Evolutionary conservation across 1,140 invertebrate species (phyloP).

Genomic region (Cotesia typhae): DNA sequence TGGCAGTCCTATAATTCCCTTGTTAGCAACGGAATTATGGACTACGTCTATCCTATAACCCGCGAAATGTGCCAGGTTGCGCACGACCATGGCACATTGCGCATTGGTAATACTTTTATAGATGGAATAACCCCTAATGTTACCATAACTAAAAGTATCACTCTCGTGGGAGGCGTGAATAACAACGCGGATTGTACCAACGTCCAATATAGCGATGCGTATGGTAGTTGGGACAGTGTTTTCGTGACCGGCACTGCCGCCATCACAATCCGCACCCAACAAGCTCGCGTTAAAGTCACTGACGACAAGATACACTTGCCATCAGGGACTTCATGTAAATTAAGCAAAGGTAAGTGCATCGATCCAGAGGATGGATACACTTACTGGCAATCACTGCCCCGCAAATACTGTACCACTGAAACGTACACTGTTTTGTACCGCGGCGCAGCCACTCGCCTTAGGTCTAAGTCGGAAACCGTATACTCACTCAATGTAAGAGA

Average conservation of each 20-base stretch:
- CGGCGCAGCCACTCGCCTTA: slow-evolving; percentile 33
- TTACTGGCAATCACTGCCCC: slow-evolving; percentile 35
- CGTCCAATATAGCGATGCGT: no score
- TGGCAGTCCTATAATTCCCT: background rate
- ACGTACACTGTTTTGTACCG: slow-evolving; percentile 34
- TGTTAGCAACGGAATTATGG: background rate
- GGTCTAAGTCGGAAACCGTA: slow-evolving; percentile 9
- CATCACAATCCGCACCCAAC: slow-evolving; percentile 19
- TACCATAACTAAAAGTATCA: no score
- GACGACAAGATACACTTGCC: slow-evolving; percentile 30
- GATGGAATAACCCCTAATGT: no score
- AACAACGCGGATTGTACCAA: no score
- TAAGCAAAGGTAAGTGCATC: slow-evolving; percentile 30
- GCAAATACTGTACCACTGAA: slow-evolving; percentile 19
- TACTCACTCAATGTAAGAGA: slow-evolving; percentile 35
- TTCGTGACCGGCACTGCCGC: slow-evolving; percentile 23
- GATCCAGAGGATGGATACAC: slow-evolving; percentile 34
- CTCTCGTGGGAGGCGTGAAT: no score
- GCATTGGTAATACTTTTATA: background rate
- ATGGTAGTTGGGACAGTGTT: no score
- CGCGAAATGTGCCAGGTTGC: background rate
- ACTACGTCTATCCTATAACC: background rate
- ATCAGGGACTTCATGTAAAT: slow-evolving; percentile 26
- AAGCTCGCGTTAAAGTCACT: slow-evolving; percentile 16
- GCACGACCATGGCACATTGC: slow-evolving; percentile 1